Base-by-base conservation (phyloP, 2,888 invertebrate species). In the Nomada goodeniana region DNA sequence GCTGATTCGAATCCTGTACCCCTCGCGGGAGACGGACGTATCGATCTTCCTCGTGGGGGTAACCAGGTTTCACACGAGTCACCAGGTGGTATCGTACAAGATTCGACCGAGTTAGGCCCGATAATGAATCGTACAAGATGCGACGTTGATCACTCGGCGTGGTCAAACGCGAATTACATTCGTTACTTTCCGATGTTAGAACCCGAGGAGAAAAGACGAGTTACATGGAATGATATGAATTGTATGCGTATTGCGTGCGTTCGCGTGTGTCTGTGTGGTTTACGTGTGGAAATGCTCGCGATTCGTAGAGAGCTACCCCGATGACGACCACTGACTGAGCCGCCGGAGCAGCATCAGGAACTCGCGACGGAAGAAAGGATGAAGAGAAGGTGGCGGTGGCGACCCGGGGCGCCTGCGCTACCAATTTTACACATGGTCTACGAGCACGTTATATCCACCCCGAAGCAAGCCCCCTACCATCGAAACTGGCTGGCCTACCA, bases 291-390 rank as follows among this genome's bases (percentile, higher is more conserved):
- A 20, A 68, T 36, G 53, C n/a, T 61, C 57, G 71, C 67, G 68
- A 73, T 47, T 44, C 53, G 69, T 53, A 50, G 80, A 61, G 83
- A 76, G 44, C 85, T 78, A 86, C 68, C 68, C 83, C 85, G 85
- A 86, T 81, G 89, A 84, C 89, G 88, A 84, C 80, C 88, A 85
- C 87, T 82, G 88, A 89, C 90, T 88, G 89, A 89, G 81, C 77
- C 84, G 84, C 80, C 11, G 60, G 50, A 71, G 76, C 71, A 83
- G 84, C 84, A 74, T 86, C 83, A 85, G 85, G 86, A 89, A 86
- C 82, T 84, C 85, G 82, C 82, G 86, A 78, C 67, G 83, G 80
- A 85, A 87, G 81, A 86, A 82, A 86, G 82, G 86, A 88, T 63
- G 88, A 87, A 71, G 82, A 76, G 86, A 87, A 86, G 86, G 86